Evolutionary conservation across 2,888 invertebrate species (phyloP).

Genomic region (Girardia tigrina): DNA sequence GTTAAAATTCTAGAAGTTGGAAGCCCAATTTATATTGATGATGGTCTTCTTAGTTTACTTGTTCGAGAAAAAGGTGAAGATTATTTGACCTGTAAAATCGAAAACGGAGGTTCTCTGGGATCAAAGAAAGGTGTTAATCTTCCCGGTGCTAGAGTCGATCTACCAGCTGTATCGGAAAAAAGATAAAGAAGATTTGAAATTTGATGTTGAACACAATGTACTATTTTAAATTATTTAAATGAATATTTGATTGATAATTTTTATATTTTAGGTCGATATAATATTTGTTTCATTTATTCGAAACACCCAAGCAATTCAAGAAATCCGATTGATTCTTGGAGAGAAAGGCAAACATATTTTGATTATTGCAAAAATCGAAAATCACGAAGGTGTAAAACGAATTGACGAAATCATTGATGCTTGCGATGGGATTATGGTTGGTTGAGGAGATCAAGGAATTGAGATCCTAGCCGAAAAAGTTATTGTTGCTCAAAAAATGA

Average conservation of each 20-base stretch:
- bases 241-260: too few relatives aligned
- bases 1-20: constrained; percentile 67
- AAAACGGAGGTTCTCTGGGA: constrained; percentile 84
- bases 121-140: constrained; percentile 90
- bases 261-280: constrained; percentile 69
- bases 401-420: constrained; percentile 79
- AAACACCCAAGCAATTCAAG: constrained; percentile 71
- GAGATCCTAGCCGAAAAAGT: constrained; percentile 78
- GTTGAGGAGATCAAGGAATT: constrained; percentile 82
- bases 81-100: constrained; percentile 65
- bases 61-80: constrained; percentile 60
- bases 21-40: constrained; percentile 78
- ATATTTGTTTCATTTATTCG: constrained; percentile 94
- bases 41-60: constrained; percentile 81
- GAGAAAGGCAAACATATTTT: constrained; percentile 70
- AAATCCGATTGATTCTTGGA: constrained; percentile 70
- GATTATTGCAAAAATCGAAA: constrained; percentile 95
- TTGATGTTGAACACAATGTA: constrained; percentile 70
- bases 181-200: constrained; percentile 75
- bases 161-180: constrained; percentile 93
- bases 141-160: constrained; percentile 81
- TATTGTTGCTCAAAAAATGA: constrained; percentile 89
- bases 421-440: constrained; percentile 94
- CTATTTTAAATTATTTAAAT: too few relatives aligned
- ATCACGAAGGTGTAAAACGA: constrained; percentile 68